Percentiles rank a stretch among this genome's conserved stretches.
phyloP scores from a whole-genome alignment of 2,888 invertebrate genomes.

The Ischnura elegans region DNA sequence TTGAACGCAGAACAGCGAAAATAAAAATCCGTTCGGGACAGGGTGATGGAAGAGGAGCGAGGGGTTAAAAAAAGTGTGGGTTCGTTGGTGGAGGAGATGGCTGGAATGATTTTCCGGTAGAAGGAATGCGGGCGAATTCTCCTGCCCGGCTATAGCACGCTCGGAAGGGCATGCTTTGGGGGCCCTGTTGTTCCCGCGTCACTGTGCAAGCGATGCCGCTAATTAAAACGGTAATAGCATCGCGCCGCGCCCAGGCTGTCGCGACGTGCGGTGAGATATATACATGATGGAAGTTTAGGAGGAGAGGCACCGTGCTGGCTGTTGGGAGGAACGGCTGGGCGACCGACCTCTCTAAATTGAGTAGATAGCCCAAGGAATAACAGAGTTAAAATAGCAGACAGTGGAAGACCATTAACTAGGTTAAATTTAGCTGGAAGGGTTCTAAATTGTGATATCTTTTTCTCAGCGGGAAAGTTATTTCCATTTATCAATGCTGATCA shows the following conservation, averaged over 20 bases:
- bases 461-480: no score
- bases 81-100: neutral
- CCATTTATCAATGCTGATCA: no score
- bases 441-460: no score
- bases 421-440: no score
- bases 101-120: neutral
- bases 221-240: constrained; percentile 58
- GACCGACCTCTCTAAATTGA: no score
- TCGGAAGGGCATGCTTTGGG: constrained; percentile 11
- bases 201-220: constrained; percentile 26
- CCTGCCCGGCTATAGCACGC: neutral
- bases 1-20: no score
- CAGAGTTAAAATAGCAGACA: no score
- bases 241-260: neutral
- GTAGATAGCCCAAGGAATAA: no score
- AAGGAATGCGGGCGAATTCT: neutral
- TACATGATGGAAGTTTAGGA: no score
- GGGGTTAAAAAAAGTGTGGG: neutral
- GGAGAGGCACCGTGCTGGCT: neutral
- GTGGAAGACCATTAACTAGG: no score
- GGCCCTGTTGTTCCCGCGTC: constrained; percentile 17
- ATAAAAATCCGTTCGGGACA: no score
- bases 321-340: neutral
- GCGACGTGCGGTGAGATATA: constrained; percentile 4
- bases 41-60: no score